Evolutionary conservation across 23 tunicate genomes (phyloP).

Genomic region (Ascidia mentula): DNA sequence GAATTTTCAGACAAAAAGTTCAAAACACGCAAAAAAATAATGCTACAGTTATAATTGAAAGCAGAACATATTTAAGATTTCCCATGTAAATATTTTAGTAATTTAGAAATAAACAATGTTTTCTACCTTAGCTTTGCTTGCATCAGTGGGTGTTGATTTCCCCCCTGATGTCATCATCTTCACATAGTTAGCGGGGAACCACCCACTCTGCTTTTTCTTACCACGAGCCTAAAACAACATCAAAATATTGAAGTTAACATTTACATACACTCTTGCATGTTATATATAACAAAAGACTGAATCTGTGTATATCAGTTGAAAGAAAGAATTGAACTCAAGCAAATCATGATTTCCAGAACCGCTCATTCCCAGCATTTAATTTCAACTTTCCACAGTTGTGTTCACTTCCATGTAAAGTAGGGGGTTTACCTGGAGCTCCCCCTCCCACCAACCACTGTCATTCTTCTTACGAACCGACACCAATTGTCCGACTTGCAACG

Average conservation of each 20-base stretch:
- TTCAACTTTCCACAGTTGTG: too few species aligned
- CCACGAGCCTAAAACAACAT: conserved; percentile 67
- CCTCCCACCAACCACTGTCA: conserved; percentile 98
- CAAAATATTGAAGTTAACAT: background rate
- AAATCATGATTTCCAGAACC: too few species aligned
- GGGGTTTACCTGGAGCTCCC: conserved; percentile 92
- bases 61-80: too few species aligned
- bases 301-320: too few species aligned
- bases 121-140: conserved; percentile 34
- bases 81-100: too few species aligned
- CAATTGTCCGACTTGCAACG: conserved; percentile 63
- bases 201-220: conserved; percentile 83
- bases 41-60: too few species aligned
- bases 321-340: too few species aligned
- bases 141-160: conserved; percentile 27
- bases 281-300: too few species aligned
- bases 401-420: too few species aligned
- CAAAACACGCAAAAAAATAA: too few species aligned
- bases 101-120: background rate
- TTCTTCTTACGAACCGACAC: conserved; percentile 71
- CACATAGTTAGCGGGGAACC: conserved; percentile 98
- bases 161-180: conserved; percentile 61
- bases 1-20: background rate
- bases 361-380: too few species aligned
- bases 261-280: too few species aligned